Evolutionary conservation across 2,888 invertebrate species (phyloP).

Genomic region (Buathra laborator): DNA sequence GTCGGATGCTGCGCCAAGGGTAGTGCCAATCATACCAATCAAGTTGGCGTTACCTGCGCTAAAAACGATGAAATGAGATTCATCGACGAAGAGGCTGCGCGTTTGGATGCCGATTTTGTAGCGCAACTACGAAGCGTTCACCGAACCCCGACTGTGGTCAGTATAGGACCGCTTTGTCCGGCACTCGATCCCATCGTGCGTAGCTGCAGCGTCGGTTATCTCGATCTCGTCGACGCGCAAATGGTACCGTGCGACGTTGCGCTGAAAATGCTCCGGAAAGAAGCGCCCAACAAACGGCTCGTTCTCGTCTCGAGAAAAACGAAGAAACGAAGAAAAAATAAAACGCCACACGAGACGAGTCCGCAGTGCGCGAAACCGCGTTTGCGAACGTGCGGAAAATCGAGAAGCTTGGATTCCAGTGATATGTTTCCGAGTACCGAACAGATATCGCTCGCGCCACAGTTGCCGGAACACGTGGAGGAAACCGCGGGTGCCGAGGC

Average conservation of each 20-base stretch:
- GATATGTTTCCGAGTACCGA: constrained; percentile 89
- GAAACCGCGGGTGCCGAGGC: constrained; percentile 68
- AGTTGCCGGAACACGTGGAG: constrained; percentile 80
- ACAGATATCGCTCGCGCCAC: constrained; percentile 78
- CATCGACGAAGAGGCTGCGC: constrained; percentile 89
- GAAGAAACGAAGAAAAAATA: constrained; percentile 85
- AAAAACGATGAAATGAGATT: constrained; percentile 89
- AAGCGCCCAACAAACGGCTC: constrained; percentile 91
- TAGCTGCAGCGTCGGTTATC: constrained; percentile 95
- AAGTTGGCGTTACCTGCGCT: constrained; percentile 70
- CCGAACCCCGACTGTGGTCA: constrained; percentile 88
- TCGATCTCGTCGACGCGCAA: constrained; percentile 93
- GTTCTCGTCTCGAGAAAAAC: constrained; percentile 91
- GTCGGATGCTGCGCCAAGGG: constrained; percentile 74
- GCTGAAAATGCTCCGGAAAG: constrained; percentile 90
- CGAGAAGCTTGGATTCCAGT: constrained; percentile 94
- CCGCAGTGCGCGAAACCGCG: constrained; percentile 84
- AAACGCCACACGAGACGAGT: constrained; percentile 80
- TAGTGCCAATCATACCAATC: constrained; percentile 71
- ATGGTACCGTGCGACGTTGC: constrained; percentile 92
- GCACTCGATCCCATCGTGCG: constrained; percentile 91
- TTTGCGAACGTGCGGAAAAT: constrained; percentile 91
- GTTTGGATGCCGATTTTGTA: constrained; percentile 76
- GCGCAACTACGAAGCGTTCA: constrained; percentile 75
- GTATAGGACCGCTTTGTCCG: constrained; percentile 88